These are phyloP conservation scores for Rallus limicola DNA, from an alignment of 2,113 vertebrate species.

Conservation along the genomic window DNA sequence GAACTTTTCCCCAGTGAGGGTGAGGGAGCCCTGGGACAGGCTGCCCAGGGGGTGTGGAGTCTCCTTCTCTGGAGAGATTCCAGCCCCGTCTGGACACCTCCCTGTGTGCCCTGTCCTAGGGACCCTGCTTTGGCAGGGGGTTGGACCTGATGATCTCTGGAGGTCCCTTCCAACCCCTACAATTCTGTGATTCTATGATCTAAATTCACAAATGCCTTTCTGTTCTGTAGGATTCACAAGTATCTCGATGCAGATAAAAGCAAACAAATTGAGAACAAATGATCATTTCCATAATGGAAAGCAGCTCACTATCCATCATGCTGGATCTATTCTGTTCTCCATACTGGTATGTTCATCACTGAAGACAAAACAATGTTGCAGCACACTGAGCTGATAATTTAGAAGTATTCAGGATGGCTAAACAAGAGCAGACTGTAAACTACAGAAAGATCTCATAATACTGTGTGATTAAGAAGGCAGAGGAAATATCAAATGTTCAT, in stretches of 20 bases:
- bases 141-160: too few species aligned
- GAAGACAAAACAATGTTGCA: not conserved
- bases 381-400: not conserved
- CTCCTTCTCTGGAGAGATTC: too few species aligned
- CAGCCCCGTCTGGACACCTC: too few species aligned
- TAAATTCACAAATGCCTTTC: not conserved
- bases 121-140: too few species aligned
- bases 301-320: not conserved
- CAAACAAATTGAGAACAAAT: not conserved
- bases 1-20: too few species aligned
- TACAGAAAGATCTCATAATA: not conserved
- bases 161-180: too few species aligned
- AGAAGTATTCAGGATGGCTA: not conserved
- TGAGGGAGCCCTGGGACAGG: too few species aligned
- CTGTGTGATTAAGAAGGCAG: not conserved
- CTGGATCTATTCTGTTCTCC: not conserved
- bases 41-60: too few species aligned
- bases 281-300: not conserved
- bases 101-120: too few species aligned
- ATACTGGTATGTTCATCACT: not conserved
- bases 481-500: not conserved
- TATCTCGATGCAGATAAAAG: not conserved
- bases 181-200: too few species aligned
- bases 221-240: not conserved
- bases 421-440: not conserved